Evolutionary conservation across 2,888 invertebrate species (phyloP), one percentile per base, ranked within the genome.

Genomic region (Ophion obscuratus): DNA sequence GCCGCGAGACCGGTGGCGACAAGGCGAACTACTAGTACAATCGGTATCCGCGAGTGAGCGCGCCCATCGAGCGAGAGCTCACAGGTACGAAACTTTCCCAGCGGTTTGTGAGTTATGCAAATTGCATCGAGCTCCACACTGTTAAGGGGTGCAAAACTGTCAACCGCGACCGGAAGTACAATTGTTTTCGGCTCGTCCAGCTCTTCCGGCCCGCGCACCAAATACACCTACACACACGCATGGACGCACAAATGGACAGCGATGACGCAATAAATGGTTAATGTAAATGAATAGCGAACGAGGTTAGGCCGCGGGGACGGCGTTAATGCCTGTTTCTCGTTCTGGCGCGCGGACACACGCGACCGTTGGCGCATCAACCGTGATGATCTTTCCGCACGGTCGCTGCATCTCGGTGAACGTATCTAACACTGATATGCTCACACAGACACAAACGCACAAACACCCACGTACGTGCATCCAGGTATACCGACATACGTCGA

Each of bases 211-310:
- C 11, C 20, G 20, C 61, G 61, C 5, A 57, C 17, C 57, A n/a
- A 24, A 61, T 14, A 20, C 27, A 11, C 44, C 61, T 7, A 9
- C 9, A 24, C 20, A 27, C 20, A 27, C 40, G 61, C 27, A 27
- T 1, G 14, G 61, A 27, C 24, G 24, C n/a, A 47, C 36, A 47
- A 24, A 31, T 77, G 27, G 17, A 74, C 11, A 62, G 70, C 53
- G 81, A 66, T 74, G 86, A 77, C 67, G 62, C 64, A 82, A 83
- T 81, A 75, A 86, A 86, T 83, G 83, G 77, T 83, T 78, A 81
- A 86, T 81, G 81, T 75, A 74, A 77, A 86, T 78, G 81, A 83
- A 83, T 74, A 71, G 86, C 64, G 74, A 83, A 81, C 78, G 83
- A 68, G 85, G 78, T 68, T 75, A 59, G 70, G 68, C 74, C 53